Evolutionary conservation across 2,888 invertebrate species (phyloP).

Genomic region (Mythimna ferrago): DNA sequence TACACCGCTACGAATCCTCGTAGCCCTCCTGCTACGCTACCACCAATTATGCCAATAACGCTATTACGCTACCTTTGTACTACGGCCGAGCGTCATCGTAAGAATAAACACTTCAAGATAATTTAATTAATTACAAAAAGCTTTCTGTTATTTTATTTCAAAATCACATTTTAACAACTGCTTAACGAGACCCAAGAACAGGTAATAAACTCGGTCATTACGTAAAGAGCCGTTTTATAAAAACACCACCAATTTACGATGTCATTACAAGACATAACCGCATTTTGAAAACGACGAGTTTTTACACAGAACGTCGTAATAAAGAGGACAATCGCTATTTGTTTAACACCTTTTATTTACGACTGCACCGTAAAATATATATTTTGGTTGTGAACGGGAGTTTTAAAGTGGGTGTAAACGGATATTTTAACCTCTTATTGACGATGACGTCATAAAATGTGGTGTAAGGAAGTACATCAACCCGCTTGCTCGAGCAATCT

Average conservation of each 20-base stretch:
- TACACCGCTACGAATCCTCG: constrained; percentile 15
- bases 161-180: background rate
- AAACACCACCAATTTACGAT: constrained; percentile 56
- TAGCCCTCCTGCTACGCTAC: background rate
- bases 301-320: constrained; percentile 64
- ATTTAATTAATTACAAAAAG: background rate
- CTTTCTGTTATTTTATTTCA: background rate
- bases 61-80: too few relatives aligned
- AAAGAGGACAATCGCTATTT: constrained; percentile 72
- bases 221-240: constrained; percentile 1
- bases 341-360: constrained; percentile 68
- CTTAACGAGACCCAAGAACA: background rate
- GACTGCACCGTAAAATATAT: constrained; percentile 61
- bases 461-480: constrained; percentile 12
- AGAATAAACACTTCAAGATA: background rate
- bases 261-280: constrained; percentile 65
- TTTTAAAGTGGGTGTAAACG: constrained; percentile 61
- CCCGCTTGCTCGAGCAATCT: background rate
- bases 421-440: constrained; percentile 52
- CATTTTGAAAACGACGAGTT: constrained; percentile 55
- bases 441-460: constrained; percentile 26
- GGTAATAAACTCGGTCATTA: constrained; percentile 6
- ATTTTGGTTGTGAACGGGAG: constrained; percentile 58
- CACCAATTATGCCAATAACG: background rate
- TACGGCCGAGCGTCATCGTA: background rate